Base-by-base conservation (phyloP, 2,797 vertebrate genomes). In the Enteromius thamalakanensis region DNA sequence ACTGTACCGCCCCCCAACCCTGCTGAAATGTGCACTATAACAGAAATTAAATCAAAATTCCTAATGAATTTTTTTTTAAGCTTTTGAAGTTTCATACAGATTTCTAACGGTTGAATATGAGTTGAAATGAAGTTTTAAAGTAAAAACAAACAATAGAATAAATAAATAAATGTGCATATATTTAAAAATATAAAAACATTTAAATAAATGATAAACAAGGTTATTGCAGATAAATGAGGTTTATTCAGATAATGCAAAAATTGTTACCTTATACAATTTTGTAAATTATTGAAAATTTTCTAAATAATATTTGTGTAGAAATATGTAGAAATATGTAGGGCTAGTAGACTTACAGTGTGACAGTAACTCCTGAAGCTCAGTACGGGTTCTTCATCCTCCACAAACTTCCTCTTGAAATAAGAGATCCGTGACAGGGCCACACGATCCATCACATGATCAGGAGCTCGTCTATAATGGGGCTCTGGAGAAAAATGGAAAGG, bases 331-430 rank as follows among this genome's bases (percentile, higher is more conserved):
- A 12, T 60, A 60, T 19, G 9, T n/a, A n/a, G 5, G 53, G 58
- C 0, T 10, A 32, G 4, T 7, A 37, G 80, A 96, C 96, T 91
- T 93, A 98, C 97, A 92, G 95, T 96, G 91, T 97, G 97, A 84
- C 95, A 94, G 92, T 96, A 98, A 84, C 95, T 96, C 94, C 94
- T 93, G 92, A 97, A 95, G 83, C 95, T 94, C 72, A 96, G 94
- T 67, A 95, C 95, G 88, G 95, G 92, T 89, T 97, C 96, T 89
- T 98, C 96, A 82, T 98, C 97, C 89, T 97, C 97, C 84, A 98
- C 94, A 92, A 96, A 97, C 93, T 98, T 98, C 93, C 98, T 97
- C 94, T 99, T 99, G 93, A 98, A 97, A 93, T 97, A 97, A 76
- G 97, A 93, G 71, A 97, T 95, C 93, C 96, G 97, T 75, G 97